phyloP scores from a whole-genome alignment of 2,797 vertebrate species.

The Eulemur coronatus region DNA sequence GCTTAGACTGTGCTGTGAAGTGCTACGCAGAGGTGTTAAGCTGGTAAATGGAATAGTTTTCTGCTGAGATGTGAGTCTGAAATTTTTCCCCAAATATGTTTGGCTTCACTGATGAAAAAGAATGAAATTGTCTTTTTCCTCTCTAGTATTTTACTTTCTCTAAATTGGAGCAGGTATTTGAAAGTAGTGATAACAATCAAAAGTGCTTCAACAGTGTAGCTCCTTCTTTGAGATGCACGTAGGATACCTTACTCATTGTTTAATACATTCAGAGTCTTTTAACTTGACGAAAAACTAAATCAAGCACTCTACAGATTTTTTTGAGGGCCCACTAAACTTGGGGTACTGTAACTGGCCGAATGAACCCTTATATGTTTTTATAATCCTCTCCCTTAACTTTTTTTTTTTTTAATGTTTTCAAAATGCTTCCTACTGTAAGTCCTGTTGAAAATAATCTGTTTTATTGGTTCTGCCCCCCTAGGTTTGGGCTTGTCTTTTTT shows the following conservation, averaged over 20 bases:
- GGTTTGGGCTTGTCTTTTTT: not conserved
- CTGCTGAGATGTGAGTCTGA: slow-evolving; percentile 47
- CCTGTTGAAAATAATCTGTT: not conserved
- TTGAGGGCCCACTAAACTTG: not conserved
- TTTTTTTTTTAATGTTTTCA: not conserved
- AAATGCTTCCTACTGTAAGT: not conserved
- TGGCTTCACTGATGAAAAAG: slow-evolving; percentile 30
- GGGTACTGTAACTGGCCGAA: not conserved
- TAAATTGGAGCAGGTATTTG: slow-evolving; percentile 1
- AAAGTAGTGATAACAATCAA: not conserved
- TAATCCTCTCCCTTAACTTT: no score
- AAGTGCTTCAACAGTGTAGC: not conserved
- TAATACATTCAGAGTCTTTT: not conserved
- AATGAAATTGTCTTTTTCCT: not conserved
- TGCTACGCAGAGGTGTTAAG: not conserved
- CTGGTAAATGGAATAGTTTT: slow-evolving; percentile 53
- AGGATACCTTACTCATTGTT: not conserved
- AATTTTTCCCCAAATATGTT: not conserved
- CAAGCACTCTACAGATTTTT: not conserved
- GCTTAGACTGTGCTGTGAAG: not conserved
- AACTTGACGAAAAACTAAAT: not conserved
- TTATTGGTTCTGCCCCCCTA: not conserved
- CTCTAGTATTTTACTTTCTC: slow-evolving; percentile 13
- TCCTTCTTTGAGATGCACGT: not conserved
- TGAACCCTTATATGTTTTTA: no score